A percentile compares a stretch with the other conserved stretches of the same genome.
These are phyloP conservation scores for Panorpa germanica DNA, from an alignment of 2,888 invertebrate species.

Conservation along the genomic window DNA sequence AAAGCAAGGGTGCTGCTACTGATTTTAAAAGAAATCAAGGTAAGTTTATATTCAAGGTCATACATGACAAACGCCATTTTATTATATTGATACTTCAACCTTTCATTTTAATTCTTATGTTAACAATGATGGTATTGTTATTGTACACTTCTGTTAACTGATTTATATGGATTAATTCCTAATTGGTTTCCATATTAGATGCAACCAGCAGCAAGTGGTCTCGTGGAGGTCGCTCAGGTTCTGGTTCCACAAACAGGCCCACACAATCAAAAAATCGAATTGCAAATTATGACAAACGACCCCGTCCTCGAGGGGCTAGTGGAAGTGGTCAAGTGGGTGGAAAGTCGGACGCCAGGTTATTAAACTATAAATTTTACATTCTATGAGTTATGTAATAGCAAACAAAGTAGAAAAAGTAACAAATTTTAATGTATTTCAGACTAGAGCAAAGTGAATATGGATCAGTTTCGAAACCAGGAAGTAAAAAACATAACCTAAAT, in stretches of 20 bases:
- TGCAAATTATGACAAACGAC: too few relatives aligned
- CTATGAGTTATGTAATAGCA: too few relatives aligned
- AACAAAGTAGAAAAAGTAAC: too few relatives aligned
- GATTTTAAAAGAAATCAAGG: conserved; percentile 59
- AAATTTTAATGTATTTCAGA: too few relatives aligned
- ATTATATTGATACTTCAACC: conserved; percentile 3
- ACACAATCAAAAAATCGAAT: too few relatives aligned
- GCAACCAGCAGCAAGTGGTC: too few relatives aligned
- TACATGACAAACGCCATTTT: conserved; percentile 2
- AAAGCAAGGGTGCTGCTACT: conserved; percentile 48
- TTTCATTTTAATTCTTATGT: conserved; percentile 1
- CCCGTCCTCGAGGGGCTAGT: conserved; percentile 43
- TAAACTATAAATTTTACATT: too few relatives aligned
- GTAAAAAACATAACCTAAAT: conserved; percentile 83
- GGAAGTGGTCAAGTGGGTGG: conserved; percentile 33
- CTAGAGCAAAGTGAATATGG: conserved; percentile 60
- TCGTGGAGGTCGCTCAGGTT: conserved; percentile 9
- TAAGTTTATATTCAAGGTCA: conserved; percentile 20
- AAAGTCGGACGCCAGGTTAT: conserved; percentile 49
- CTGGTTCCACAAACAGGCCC: too few relatives aligned
- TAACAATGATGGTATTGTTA: background rate
- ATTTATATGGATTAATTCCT: too few relatives aligned
- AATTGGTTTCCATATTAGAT: too few relatives aligned
- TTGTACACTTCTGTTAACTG: background rate
- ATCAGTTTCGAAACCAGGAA: conserved; percentile 66